phyloP scores from a whole-genome alignment of 2,888 invertebrate species.

The Andrena dorsata region DNA sequence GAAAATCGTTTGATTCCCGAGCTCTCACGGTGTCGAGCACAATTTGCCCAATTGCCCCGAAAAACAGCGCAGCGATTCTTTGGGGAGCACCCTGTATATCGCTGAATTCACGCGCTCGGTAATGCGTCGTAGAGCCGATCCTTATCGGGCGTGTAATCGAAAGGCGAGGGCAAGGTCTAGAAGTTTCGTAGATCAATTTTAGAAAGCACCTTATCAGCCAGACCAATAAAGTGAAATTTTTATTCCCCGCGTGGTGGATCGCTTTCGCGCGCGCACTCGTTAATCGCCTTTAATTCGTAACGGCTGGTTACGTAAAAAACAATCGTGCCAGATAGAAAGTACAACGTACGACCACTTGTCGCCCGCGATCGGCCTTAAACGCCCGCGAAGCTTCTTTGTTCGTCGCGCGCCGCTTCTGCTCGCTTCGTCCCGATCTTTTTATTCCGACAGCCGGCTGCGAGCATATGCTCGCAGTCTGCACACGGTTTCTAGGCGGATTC shows the following conservation, averaged over 20 bases:
- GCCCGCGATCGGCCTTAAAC: slow-evolving; percentile 41
- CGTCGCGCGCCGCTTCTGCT: slow-evolving; percentile 26
- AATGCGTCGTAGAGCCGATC: slow-evolving; percentile 21
- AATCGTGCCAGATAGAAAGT: slow-evolving; percentile 62
- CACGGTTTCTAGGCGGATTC: slow-evolving; percentile 41
- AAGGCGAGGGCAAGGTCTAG: slow-evolving; percentile 32
- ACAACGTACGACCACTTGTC: slow-evolving; percentile 62
- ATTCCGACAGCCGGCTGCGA: slow-evolving; percentile 54
- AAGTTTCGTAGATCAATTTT: slow-evolving; percentile 43
- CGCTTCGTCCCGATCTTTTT: slow-evolving; percentile 50
- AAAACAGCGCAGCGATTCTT: not conserved
- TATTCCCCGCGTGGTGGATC: slow-evolving; percentile 43
- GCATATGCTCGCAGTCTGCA: slow-evolving; percentile 50
- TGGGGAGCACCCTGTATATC: not conserved
- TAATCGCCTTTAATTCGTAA: slow-evolving; percentile 78
- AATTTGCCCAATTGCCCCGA: not conserved
- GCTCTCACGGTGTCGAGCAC: no score
- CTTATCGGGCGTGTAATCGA: slow-evolving; percentile 24
- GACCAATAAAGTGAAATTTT: slow-evolving; percentile 61
- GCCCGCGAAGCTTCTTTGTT: slow-evolving; percentile 53
- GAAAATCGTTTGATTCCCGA: not conserved
- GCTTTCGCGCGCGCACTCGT: slow-evolving; percentile 45
- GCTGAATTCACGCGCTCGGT: not conserved
- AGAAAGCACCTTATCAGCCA: slow-evolving; percentile 67
- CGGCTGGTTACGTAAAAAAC: slow-evolving; percentile 78